These are phyloP conservation scores for Machimus rusticus DNA, from an alignment of 2,888 invertebrate species.

Conservation along the genomic window DNA sequence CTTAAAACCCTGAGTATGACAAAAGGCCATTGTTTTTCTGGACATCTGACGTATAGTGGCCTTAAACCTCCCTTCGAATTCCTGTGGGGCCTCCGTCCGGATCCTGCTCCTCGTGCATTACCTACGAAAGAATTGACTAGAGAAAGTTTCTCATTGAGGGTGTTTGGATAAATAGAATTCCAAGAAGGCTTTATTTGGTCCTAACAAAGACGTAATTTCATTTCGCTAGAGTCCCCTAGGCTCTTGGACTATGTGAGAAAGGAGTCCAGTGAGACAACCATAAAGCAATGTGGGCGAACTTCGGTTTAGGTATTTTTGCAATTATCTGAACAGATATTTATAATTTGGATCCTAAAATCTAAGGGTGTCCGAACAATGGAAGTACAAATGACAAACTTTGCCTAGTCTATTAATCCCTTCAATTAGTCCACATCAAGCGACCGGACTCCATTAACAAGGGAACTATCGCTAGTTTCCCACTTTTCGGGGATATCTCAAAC, in stretches of 20 bases:
- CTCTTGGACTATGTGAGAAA: not conserved
- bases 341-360: not conserved
- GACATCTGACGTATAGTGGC: conserved; percentile 19
- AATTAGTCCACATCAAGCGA: conserved; percentile 9
- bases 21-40: conserved; percentile 35
- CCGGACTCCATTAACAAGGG: not conserved
- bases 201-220: conserved; percentile 7
- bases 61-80: conserved; percentile 21
- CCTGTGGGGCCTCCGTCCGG: not conserved
- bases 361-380: not conserved
- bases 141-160: conserved; percentile 19
- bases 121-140: not conserved
- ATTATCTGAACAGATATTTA: not conserved
- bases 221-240: not conserved
- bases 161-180: conserved; percentile 23
- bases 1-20: conserved; percentile 25
- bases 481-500: conserved; percentile 5
- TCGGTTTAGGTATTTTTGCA: not conserved
- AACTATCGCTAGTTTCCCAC: conserved; percentile 15
- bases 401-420: not conserved
- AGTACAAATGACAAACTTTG: not conserved
- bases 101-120: not conserved
- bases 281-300: not conserved
- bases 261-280: not conserved
- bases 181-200: conserved; percentile 16